phyloP scores from a whole-genome alignment of 2,888 invertebrate species.

The Brachyptera risi region DNA sequence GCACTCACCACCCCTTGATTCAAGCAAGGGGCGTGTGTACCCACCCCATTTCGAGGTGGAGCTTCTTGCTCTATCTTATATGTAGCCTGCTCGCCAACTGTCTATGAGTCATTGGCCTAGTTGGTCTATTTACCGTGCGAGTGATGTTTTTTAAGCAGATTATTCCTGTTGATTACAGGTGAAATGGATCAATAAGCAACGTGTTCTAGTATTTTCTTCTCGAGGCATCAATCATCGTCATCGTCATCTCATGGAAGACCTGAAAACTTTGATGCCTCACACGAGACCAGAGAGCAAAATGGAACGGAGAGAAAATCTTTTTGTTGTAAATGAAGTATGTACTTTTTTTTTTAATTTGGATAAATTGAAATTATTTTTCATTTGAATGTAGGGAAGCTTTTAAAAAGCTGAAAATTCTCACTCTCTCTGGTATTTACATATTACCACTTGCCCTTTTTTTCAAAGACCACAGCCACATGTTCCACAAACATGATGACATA shows the following conservation, averaged over 20 bases:
- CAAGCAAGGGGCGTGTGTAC: too few relatives aligned
- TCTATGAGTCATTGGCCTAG: background rate
- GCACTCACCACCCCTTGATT: too few relatives aligned
- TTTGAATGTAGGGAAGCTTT: too few relatives aligned
- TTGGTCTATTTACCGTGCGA: background rate
- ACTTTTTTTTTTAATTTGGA: too few relatives aligned
- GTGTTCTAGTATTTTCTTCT: conserved; percentile 91
- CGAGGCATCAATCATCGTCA: conserved; percentile 89
- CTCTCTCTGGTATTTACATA: too few relatives aligned
- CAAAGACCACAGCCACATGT: too few relatives aligned
- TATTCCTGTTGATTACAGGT: conserved; percentile 48
- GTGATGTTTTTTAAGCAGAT: background rate
- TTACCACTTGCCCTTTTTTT: too few relatives aligned
- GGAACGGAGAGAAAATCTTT: conserved; percentile 84
- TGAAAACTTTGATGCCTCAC: conserved; percentile 90
- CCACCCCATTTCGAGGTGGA: too few relatives aligned
- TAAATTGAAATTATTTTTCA: too few relatives aligned
- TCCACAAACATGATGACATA: too few relatives aligned
- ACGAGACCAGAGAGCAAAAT: conserved; percentile 90
- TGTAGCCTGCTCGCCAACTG: background rate
- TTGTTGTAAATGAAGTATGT: conserved; percentile 77
- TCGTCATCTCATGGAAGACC: conserved; percentile 93
- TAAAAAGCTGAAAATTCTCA: too few relatives aligned
- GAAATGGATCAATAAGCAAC: conserved; percentile 91
- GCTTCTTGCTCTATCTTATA: too few relatives aligned